Evolutionary conservation across 2,797 vertebrate species (phyloP), one percentile per base, ranked within the genome.

Genomic region (Enteromius argenteus): DNA sequence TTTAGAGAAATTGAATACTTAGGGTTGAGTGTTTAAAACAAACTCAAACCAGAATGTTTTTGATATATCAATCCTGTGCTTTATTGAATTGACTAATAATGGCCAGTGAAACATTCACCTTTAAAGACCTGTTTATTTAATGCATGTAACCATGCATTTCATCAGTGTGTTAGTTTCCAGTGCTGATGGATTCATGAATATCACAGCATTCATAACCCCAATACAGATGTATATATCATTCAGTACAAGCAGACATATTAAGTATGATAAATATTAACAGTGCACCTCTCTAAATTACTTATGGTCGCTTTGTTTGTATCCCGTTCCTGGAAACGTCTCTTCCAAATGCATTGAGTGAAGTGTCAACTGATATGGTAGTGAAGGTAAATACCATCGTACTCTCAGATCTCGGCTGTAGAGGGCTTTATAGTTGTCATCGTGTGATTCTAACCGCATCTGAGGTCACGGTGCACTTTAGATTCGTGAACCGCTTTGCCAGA

Each of bases 141-240:
- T n/a, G 9, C 42, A 42, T 72, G 39, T 62, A 46, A 60, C 23
- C 2, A 0, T 35, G 19, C 21, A 73, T 37, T 81, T 81, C 53
- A 46, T 44, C 68, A 44, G 67, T 42, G 53, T 56, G 49, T 44
- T 72, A 46, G 30, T 51, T 49, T 60, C 7, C n/a, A 60, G 35
- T 42, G 53, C 35, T 42, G 53, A 30, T 77, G 53, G 14, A 60
- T 42, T 60, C 0, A 0, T 60, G 74, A 42, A 77, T 42, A 60
- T 27, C 21, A 56, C 17, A 58, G 62, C 39, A 84, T 77, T 72
- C 72, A 68, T 66, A 86, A 56, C 46, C 10, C 15, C 69, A 73
- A 66, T 68, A 44, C 44, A 67, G 72, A 81, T 86, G 62, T 37
- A 72, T 80, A 86, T 80, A 83, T 80, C 87, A 85, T 62, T 84